A percentile compares a stretch with the other conserved stretches of the same genome.
Evolutionary conservation across 2,113 vertebrate genomes (phyloP).

Genomic region (Neofelis nebulosa): DNA sequence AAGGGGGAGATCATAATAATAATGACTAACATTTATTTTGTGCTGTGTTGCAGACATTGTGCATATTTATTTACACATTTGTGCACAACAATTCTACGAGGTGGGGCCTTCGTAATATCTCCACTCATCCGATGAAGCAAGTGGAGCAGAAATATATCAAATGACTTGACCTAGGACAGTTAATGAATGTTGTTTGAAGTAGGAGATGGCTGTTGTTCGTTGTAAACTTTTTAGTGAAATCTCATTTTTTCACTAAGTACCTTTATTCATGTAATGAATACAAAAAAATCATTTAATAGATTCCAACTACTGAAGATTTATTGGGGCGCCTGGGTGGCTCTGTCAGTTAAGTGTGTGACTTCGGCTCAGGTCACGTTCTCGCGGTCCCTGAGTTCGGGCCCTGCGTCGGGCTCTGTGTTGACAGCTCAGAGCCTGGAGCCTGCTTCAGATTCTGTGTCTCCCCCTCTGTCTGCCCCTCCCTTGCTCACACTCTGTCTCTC

Average conservation of each 20-base stretch:
- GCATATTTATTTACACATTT: background rate
- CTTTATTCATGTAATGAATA: background rate
- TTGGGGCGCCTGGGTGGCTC: no score
- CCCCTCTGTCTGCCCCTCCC: no score
- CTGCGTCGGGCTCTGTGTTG: no score
- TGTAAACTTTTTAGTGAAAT: background rate
- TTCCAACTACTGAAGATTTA: background rate
- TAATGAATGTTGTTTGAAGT: background rate
- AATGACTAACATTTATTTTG: background rate
- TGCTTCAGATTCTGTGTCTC: no score
- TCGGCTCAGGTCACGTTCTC: no score
- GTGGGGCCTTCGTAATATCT: background rate
- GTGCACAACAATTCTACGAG: background rate
- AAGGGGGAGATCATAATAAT: background rate
- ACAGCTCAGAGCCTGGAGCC: no score
- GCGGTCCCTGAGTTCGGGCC: no score
- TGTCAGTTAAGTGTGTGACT: no score
- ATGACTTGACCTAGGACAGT: background rate
- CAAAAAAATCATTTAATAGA: background rate
- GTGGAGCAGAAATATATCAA: background rate
- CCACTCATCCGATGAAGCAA: background rate
- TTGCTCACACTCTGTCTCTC: no score
- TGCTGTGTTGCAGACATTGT: background rate
- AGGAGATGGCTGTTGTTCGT: background rate
- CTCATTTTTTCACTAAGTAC: background rate